A percentile compares a stretch with the other conserved stretches of the same genome.
These are phyloP conservation scores for Reticulitermes lucifugus DNA, from an alignment of 2,888 invertebrate species.

Conservation along the genomic window DNA sequence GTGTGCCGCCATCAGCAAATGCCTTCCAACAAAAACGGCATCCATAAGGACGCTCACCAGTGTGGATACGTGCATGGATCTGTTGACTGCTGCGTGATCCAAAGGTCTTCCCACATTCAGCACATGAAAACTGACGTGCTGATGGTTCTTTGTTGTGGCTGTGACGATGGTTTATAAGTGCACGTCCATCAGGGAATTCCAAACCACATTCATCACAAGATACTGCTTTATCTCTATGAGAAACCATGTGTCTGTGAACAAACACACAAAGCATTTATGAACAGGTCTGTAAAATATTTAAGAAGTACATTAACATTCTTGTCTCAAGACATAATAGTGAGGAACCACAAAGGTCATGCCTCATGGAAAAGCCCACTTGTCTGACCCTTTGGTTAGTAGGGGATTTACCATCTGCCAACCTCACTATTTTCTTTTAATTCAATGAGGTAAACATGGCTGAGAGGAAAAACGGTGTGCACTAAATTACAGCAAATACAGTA, in stretches of 20 bases:
- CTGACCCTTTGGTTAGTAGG: too few species aligned
- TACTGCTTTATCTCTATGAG: constrained; percentile 78
- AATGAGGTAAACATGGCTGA: too few species aligned
- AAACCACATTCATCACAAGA: constrained; percentile 77
- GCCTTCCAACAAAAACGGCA: constrained; percentile 91
- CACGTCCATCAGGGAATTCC: constrained; percentile 77
- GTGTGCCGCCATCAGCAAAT: constrained; percentile 87
- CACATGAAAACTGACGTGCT: constrained; percentile 80
- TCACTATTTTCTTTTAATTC: too few species aligned
- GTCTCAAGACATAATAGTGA: too few species aligned
- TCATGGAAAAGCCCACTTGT: too few species aligned
- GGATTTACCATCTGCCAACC: too few species aligned
- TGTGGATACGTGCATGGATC: constrained; percentile 88
- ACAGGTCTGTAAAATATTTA: too few species aligned
- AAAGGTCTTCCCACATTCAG: constrained; percentile 88
- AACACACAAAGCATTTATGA: background rate
- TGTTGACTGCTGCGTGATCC: constrained; percentile 88
- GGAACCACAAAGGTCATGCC: too few species aligned
- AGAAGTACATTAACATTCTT: too few species aligned
- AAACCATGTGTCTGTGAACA: constrained; percentile 71
- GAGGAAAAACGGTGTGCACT: too few species aligned
- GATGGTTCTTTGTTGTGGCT: constrained; percentile 68
- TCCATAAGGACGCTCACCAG: constrained; percentile 86
- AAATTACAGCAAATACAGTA: too few species aligned
- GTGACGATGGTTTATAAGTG: constrained; percentile 77